These are phyloP conservation scores for Diphyllodes magnificus DNA, from an alignment of 2,113 vertebrate species.

Conservation along the genomic window DNA sequence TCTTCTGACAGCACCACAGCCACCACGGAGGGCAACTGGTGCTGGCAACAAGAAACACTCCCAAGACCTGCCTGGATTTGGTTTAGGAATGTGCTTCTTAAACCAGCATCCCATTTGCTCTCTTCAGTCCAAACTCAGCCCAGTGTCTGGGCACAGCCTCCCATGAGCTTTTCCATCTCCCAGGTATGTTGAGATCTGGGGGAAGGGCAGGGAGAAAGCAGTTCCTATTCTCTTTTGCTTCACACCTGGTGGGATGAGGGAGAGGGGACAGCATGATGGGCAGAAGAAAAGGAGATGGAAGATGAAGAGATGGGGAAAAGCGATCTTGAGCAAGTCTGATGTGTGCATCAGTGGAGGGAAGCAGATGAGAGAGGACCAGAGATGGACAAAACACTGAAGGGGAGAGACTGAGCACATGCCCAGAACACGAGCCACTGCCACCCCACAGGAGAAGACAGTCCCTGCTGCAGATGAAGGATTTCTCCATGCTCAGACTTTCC, in stretches of 20 bases:
- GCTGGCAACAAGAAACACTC: background rate
- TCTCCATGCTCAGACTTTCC: background rate
- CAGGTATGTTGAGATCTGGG: background rate
- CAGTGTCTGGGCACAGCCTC: background rate
- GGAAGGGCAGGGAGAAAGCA: background rate
- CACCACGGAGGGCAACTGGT: accelerated
- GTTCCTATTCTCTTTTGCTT: background rate
- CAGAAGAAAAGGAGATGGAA: background rate
- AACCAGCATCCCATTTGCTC: background rate
- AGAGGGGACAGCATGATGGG: accelerated
- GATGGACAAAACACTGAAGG: background rate
- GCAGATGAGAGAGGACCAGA: background rate
- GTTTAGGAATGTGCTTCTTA: background rate
- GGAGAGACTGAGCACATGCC: background rate
- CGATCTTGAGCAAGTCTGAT: background rate
- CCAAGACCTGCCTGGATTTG: background rate
- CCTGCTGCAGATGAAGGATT: background rate
- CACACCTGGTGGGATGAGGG: background rate
- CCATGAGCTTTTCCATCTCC: background rate
- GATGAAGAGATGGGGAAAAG: background rate
- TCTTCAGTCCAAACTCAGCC: background rate
- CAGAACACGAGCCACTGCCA: background rate
- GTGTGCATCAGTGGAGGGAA: accelerated
- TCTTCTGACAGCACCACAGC: background rate
- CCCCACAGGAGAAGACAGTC: accelerated